Base-by-base conservation (phyloP, 1,140 invertebrate species). In the Galleria mellonella region DNA sequence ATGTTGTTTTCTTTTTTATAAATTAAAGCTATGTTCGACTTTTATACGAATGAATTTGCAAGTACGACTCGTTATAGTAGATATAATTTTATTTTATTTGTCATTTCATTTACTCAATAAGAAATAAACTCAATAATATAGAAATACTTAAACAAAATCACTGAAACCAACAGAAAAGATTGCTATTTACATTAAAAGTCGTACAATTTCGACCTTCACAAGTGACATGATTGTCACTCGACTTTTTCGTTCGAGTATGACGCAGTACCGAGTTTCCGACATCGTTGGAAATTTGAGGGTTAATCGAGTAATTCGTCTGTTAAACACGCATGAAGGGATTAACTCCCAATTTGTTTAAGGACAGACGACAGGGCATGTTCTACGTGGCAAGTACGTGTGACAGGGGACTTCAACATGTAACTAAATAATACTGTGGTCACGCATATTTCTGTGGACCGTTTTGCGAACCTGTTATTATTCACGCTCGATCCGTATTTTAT, bases 311-410 rank as follows among this genome's bases (percentile, higher is more conserved):
- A 67, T 64, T 53, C 59, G 48, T 50, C 45, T 62, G 61, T 58
- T 65, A 62, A 72, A 68, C 58, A 61, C 53, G 62, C 60, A 54
- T 59, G 62, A 60, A 51, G 42, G 63, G 55, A 71, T 23, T 71
- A 62, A 68, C 53, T 40, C 32, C 46, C 47, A 51, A 62, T 57
- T 57, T 57, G 54, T 62, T 51, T 37, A 54, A 43, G 44, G 58
- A 28, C 49, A 53, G 50, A 13, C 29, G 55, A 49, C 46, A 39
- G 37, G 49, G 27, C 41, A 35, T 36, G 32, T 29, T 37, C 39
- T 31, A 13, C 9, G 6, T 23, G 17, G 17, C 17, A 23, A 23
- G 17, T 23, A 23, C 17, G 17, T 23, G 17, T 23, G 17, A 23
- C 17, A 23, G 17, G 17, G 17, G 17, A 23, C 17, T 6, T 23